phyloP scores from a whole-genome alignment of 2,113 vertebrate genomes.

The Neopipo cinnamomea region DNA sequence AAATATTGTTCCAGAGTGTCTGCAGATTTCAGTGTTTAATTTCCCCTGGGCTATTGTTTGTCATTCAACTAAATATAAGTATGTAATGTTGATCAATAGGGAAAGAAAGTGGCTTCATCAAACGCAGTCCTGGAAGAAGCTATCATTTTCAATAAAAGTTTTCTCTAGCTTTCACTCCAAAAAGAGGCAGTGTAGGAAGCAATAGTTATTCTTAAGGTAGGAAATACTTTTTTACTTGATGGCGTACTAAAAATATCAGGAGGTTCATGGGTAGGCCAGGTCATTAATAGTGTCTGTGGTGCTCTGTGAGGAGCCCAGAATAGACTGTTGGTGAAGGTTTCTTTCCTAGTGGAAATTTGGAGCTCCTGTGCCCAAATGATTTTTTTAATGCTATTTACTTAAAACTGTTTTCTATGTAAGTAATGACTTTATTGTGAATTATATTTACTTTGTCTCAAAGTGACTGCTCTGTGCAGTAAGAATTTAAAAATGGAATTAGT shows the following conservation, averaged over 20 bases:
- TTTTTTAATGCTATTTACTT: neutral
- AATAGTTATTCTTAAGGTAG: neutral
- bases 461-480: neutral
- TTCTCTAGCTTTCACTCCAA: neutral
- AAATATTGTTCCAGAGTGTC: constrained; percentile 44
- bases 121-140: neutral
- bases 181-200: neutral
- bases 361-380: neutral
- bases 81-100: constrained; percentile 9
- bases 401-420: neutral
- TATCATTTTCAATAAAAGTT: neutral
- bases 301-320: neutral
- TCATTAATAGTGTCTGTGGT: neutral
- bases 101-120: neutral
- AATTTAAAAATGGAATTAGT: neutral
- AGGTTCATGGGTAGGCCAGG: neutral
- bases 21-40: constrained; percentile 51
- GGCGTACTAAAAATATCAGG: neutral
- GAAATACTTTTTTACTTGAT: neutral
- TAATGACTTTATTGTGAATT: neutral
- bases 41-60: constrained; percentile 27
- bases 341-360: neutral
- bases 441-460: neutral
- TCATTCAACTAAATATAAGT: constrained; percentile 31
- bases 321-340: neutral